phyloP scores from a whole-genome alignment of 2,888 invertebrate genomes.

The Conchocele bisecta region DNA sequence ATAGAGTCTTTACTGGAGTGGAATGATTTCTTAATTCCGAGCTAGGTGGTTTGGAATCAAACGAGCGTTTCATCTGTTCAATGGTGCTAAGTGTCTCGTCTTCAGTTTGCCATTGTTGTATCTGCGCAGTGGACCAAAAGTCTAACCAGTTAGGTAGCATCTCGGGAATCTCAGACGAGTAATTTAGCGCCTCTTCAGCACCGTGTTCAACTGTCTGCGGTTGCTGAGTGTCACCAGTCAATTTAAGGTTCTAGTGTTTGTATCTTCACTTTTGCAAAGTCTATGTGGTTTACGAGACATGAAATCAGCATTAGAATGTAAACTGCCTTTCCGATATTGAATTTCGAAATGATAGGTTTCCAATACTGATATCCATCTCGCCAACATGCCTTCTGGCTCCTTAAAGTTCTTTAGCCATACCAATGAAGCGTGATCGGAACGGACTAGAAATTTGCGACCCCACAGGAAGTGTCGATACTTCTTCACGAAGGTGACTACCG shows the following conservation, averaged over 20 bases:
- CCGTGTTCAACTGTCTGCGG: neutral
- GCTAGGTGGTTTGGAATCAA: neutral
- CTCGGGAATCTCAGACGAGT: too few relatives aligned
- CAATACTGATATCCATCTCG: neutral
- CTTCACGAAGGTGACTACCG: conserved; percentile 52
- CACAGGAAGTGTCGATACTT: conserved; percentile 62
- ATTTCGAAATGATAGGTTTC: neutral
- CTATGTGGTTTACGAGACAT: neutral
- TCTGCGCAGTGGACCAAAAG: neutral
- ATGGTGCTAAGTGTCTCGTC: neutral
- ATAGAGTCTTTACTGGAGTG: neutral
- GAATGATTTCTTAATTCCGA: neutral
- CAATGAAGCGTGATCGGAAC: conserved; percentile 63
- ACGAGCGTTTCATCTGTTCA: neutral
- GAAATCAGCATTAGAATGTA: neutral
- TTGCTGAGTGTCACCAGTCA: neutral
- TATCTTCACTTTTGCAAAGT: neutral
- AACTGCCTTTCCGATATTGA: neutral
- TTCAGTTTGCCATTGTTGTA: neutral
- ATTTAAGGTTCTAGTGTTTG: too few relatives aligned
- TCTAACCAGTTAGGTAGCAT: neutral
- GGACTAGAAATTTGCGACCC: conserved; percentile 47
- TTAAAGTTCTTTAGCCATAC: neutral
- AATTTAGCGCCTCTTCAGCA: too few relatives aligned
- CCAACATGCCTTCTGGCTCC: neutral